Evolutionary conservation across 2,113 vertebrate genomes (phyloP).

Genomic region (Planiliza haematocheilus): DNA sequence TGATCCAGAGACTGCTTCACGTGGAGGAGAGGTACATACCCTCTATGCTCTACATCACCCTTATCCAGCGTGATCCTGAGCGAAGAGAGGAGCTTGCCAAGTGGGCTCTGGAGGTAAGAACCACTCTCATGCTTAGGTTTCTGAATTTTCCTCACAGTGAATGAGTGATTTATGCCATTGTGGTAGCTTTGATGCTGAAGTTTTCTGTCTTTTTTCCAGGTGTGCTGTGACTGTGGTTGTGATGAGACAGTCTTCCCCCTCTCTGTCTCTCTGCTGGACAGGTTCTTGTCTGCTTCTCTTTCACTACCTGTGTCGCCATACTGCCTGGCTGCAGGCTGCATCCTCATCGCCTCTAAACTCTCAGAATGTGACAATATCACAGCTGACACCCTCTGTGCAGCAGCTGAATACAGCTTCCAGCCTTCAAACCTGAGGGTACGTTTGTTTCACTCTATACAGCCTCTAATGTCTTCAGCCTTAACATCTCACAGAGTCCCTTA

Average conservation of each 20-base stretch:
- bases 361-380: conserved; percentile 78
- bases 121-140: neutral
- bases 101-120: conserved; percentile 84
- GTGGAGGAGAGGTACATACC: conserved; percentile 82
- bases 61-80: conserved; percentile 82
- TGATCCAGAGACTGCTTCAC: conserved; percentile 81
- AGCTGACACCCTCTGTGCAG: conserved; percentile 78
- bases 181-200: neutral
- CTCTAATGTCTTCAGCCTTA: too few relatives aligned
- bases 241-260: conserved; percentile 84
- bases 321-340: conserved; percentile 81
- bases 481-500: too few relatives aligned
- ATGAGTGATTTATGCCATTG: neutral
- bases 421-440: conserved; percentile 77
- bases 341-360: conserved; percentile 86
- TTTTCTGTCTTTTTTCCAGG: conserved; percentile 61
- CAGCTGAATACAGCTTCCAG: conserved; percentile 79
- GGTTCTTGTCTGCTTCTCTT: conserved; percentile 79
- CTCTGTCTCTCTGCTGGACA: conserved; percentile 83
- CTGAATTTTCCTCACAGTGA: neutral
- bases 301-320: conserved; percentile 71
- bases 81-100: conserved; percentile 82
- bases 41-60: conserved; percentile 78
- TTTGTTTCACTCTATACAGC: neutral
- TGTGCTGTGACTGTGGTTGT: conserved; percentile 83